Evolutionary conservation across 2,113 vertebrate species (phyloP).

Genomic region (Aix galericulata): DNA sequence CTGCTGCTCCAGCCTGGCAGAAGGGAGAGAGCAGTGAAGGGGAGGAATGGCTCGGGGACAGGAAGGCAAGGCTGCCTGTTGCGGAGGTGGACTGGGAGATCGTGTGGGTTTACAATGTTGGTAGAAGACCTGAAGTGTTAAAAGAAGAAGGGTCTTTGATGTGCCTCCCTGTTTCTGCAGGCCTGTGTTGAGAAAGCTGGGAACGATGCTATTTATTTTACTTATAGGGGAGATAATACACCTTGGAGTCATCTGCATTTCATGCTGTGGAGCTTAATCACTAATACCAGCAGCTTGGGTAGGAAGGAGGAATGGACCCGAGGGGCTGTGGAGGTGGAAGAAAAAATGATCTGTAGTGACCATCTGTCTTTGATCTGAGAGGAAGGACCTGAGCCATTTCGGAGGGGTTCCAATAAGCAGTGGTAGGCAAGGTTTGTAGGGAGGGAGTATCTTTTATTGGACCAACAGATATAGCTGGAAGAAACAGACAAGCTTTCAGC

Average conservation of each 20-base stretch:
- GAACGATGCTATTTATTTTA: neutral
- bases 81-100: neutral
- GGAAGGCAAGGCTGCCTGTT: neutral
- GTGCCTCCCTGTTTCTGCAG: neutral
- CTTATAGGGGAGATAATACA: neutral
- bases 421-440: neutral
- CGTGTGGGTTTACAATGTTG: neutral
- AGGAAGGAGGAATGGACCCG: neutral
- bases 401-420: neutral
- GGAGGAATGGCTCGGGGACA: neutral
- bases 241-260: neutral
- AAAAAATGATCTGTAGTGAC: neutral
- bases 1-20: neutral
- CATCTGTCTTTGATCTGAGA: neutral
- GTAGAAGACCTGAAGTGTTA: neutral
- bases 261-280: neutral
- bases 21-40: neutral
- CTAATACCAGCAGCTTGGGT: neutral
- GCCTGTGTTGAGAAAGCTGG: neutral
- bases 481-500: neutral
- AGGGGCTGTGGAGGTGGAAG: neutral
- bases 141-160: neutral
- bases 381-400: neutral
- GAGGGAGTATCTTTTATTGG: neutral
- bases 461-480: neutral